Percentiles rank a stretch among this genome's conserved stretches.
Evolutionary conservation across 2,797 vertebrate genomes (phyloP).

Genomic region (Notoglanidium macrostoma): DNA sequence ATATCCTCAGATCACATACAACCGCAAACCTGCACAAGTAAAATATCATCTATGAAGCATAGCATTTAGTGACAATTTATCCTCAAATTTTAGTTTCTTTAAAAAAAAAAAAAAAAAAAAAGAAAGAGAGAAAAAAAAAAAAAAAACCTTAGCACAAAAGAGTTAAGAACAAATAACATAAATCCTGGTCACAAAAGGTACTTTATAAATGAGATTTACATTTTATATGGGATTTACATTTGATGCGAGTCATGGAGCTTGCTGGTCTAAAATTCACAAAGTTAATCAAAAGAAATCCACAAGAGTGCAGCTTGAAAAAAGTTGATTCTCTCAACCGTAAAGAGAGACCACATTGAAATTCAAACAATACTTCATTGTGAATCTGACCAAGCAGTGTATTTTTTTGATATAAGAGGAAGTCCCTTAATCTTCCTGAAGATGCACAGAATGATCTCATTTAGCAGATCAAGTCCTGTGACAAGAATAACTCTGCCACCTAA

Average conservation of each 20-base stretch:
- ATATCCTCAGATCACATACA: slow-evolving; percentile 17
- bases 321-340: slow-evolving; percentile 30
- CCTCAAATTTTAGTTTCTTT: slow-evolving; percentile 40
- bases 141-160: neutral
- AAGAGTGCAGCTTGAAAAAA: slow-evolving; percentile 29
- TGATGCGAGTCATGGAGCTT: slow-evolving; percentile 25
- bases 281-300: slow-evolving; percentile 24
- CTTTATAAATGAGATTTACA: slow-evolving; percentile 53
- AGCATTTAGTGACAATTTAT: slow-evolving; percentile 43
- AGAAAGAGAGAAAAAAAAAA: neutral
- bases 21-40: slow-evolving; percentile 39
- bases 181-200: slow-evolving; percentile 39
- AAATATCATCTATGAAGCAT: slow-evolving; percentile 49
- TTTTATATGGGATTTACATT: slow-evolving; percentile 46
- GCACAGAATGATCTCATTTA: slow-evolving; percentile 34
- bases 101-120: slow-evolving; percentile 35
- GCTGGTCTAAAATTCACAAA: slow-evolving; percentile 40
- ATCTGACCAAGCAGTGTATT: slow-evolving; percentile 27
- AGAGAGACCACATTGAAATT: slow-evolving; percentile 41
- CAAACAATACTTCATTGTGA: slow-evolving; percentile 42
- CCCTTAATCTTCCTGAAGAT: slow-evolving; percentile 26
- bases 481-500: slow-evolving; percentile 30
- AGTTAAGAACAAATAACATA: slow-evolving; percentile 47
- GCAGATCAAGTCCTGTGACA: slow-evolving; percentile 25
- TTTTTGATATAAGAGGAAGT: slow-evolving; percentile 25